Evolutionary conservation across 2,797 vertebrate genomes (phyloP).

Genomic region (Pelobates cultripes): DNA sequence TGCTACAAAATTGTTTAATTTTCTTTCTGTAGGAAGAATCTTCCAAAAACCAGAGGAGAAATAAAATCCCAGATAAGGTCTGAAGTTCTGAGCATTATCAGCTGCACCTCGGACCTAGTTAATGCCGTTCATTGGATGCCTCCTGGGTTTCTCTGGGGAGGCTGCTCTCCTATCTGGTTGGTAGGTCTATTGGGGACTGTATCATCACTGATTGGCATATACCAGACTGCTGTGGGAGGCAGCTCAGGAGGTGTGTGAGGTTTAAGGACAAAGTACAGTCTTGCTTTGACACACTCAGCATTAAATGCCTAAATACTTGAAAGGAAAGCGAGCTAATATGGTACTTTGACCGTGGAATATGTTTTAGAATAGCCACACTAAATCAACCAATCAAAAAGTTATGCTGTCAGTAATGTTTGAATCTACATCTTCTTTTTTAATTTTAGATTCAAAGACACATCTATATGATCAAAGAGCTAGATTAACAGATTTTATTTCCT

Average conservation of each 20-base stretch:
- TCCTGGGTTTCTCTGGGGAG: conserved; percentile 87
- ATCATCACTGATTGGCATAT: conserved; percentile 86
- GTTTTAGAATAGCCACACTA: too few relatives aligned
- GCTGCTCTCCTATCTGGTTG: conserved; percentile 84
- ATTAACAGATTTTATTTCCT: too few relatives aligned
- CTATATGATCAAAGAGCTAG: too few relatives aligned
- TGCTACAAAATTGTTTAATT: neutral
- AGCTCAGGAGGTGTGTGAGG: conserved; percentile 39
- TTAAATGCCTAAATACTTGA: neutral
- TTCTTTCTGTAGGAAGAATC: conserved; percentile 58
- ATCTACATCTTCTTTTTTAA: too few relatives aligned
- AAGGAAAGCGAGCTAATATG: neutral
- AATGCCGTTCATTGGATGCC: conserved; percentile 96
- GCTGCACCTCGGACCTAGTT: conserved; percentile 80
- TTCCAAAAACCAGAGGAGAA: conserved; percentile 52
- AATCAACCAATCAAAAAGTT: too few relatives aligned
- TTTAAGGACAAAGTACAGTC: neutral
- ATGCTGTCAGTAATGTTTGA: too few relatives aligned
- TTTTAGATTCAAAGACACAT: too few relatives aligned
- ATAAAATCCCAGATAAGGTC: conserved; percentile 65
- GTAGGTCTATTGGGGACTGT: conserved; percentile 91
- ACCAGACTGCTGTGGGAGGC: conserved; percentile 70
- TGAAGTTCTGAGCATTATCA: conserved; percentile 78
- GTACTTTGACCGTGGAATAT: neutral
- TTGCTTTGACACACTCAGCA: neutral